Percentiles rank a stretch among this genome's conserved stretches.
Evolutionary conservation across 2,113 vertebrate genomes (phyloP).

Genomic region (Dascyllus trimaculatus): DNA sequence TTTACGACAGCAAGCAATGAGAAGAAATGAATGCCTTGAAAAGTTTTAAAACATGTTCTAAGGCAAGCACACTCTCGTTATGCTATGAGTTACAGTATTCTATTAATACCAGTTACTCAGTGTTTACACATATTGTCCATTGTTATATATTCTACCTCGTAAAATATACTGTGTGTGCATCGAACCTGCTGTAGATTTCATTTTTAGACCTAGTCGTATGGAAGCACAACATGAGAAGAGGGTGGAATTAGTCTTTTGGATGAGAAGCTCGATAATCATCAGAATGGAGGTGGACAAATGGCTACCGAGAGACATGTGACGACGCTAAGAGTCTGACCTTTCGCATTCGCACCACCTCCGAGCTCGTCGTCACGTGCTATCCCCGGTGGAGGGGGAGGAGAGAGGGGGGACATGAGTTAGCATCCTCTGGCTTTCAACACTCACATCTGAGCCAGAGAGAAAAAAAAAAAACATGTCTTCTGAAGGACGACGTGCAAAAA

Average conservation of each 20-base stretch:
- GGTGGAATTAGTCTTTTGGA: conserved; percentile 54
- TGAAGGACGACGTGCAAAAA: conserved; percentile 30
- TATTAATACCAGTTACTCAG: conserved; percentile 5
- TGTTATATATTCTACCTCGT: conserved; percentile 19
- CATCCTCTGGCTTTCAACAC: conserved; percentile 48
- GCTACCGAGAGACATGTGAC: conserved; percentile 15
- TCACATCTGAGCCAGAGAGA: conserved; percentile 24
- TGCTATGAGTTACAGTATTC: neutral
- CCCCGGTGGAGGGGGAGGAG: conserved; percentile 69
- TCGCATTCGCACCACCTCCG: conserved; percentile 93
- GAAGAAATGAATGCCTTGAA: conserved; percentile 26
- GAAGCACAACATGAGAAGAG: conserved; percentile 67
- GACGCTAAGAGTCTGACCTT: conserved; percentile 90
- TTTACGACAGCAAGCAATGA: conserved; percentile 71
- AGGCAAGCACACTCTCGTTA: conserved; percentile 8
- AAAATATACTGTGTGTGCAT: conserved; percentile 26
- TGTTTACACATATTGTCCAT: neutral
- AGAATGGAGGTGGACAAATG: conserved; percentile 61
- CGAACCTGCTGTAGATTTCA: conserved; percentile 47
- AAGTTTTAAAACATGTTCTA: conserved; percentile 6
- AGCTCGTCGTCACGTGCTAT: conserved; percentile 89
- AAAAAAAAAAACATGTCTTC: conserved; percentile 26
- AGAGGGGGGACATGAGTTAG: conserved; percentile 71
- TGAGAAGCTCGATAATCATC: conserved; percentile 40
- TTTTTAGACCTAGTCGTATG: conserved; percentile 49